These are phyloP conservation scores for Drosophila guanche DNA, from an alignment of 1,140 invertebrate genomes.

Conservation along the genomic window DNA sequence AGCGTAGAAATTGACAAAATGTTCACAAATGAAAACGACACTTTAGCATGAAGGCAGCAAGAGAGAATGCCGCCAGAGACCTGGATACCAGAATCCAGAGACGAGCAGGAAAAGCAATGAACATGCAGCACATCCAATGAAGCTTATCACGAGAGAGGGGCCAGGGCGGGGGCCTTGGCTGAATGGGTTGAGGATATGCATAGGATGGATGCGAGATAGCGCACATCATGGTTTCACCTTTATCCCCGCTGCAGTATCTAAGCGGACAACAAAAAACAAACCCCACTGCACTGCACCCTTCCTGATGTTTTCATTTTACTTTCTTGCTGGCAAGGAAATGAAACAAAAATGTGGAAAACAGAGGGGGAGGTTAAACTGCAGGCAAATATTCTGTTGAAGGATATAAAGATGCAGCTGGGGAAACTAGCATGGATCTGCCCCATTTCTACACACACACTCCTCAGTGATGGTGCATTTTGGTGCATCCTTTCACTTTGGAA, in stretches of 20 bases:
- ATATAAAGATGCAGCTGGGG: constrained; percentile 20
- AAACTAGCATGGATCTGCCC: constrained; percentile 14
- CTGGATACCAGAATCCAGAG: constrained; percentile 15
- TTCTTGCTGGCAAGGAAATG: constrained; percentile 15
- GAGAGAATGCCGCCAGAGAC: too few relatives aligned
- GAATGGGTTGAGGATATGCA: too few relatives aligned
- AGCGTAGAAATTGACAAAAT: constrained; percentile 46
- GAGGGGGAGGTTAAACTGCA: not conserved
- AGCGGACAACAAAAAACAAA: constrained; percentile 1
- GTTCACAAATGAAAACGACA: constrained; percentile 47
- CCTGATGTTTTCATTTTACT: constrained; percentile 32
- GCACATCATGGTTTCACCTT: constrained; percentile 16
- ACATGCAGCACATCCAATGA: constrained; percentile 16
- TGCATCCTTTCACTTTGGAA: constrained; percentile 16
- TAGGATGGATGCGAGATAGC: constrained; percentile 8
- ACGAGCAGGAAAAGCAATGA: constrained; percentile 10
- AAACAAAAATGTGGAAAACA: constrained; percentile 17
- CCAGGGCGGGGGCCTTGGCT: too few relatives aligned
- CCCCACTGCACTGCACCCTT: constrained; percentile 5
- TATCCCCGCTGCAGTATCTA: constrained; percentile 15
- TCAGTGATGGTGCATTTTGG: not conserved
- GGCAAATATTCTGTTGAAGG: constrained; percentile 22
- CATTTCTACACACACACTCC: not conserved
- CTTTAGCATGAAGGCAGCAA: constrained; percentile 30
- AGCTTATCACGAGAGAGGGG: constrained; percentile 14